Conservation (phyloP, 1,140 invertebrate genomes). For the Neuroterus valhalla region DNA sequence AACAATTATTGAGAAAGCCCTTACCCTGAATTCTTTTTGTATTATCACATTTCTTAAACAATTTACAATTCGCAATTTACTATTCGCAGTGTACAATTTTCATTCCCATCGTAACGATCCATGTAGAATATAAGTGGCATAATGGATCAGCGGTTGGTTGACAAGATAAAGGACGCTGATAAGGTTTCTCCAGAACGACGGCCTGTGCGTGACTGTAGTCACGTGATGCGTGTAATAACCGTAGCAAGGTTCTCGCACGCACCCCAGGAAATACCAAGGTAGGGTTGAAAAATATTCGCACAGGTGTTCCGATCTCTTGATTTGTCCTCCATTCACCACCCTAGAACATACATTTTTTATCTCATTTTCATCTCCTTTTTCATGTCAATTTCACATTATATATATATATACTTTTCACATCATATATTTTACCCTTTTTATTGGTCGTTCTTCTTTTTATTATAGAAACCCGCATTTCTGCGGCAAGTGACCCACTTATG, state of each 20-base stretch:
- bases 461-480: background rate
- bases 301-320: slow-evolving; percentile 44
- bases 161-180: slow-evolving; percentile 73
- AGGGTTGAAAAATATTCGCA: slow-evolving; percentile 40
- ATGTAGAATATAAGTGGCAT: slow-evolving; percentile 64
- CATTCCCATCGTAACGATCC: background rate
- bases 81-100: slow-evolving; percentile 20
- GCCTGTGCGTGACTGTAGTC: slow-evolving; percentile 70
- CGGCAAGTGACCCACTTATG: slow-evolving; percentile 9
- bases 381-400: too few relatives aligned
- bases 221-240: slow-evolving; percentile 75
- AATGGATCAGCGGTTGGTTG: slow-evolving; percentile 70
- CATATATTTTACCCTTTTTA: background rate
- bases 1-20: too few relatives aligned
- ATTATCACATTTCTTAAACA: slow-evolving; percentile 46
- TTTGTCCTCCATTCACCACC: slow-evolving; percentile 33
- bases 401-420: too few relatives aligned
- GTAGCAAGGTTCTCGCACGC: slow-evolving; percentile 69
- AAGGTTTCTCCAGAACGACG: slow-evolving; percentile 61
- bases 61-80: too few relatives aligned
- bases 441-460: background rate
- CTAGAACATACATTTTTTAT: slow-evolving; percentile 47
- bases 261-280: slow-evolving; percentile 53
- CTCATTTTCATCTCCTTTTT: background rate
- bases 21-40: slow-evolving; percentile 31